Evolutionary conservation across 2,113 vertebrate genomes (phyloP).

Genomic region (Litocranius walleri): DNA sequence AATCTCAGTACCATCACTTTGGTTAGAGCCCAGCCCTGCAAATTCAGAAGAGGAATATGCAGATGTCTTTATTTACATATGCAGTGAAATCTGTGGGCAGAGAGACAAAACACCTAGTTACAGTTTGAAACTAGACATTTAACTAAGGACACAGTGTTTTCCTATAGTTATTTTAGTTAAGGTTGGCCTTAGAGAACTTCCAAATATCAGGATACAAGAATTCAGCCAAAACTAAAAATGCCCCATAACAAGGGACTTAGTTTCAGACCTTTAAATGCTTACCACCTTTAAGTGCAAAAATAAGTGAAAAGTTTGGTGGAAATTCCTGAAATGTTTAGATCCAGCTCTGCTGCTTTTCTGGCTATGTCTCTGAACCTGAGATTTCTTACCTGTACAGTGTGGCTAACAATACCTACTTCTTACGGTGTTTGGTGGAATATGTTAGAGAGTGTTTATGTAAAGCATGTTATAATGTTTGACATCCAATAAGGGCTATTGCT

Average conservation of each 20-base stretch:
- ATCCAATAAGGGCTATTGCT: background rate
- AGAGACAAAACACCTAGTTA: conserved; percentile 82
- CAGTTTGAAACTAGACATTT: conserved; percentile 83
- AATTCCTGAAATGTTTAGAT: background rate
- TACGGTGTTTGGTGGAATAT: background rate
- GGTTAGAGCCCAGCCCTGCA: background rate
- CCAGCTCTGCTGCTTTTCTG: background rate
- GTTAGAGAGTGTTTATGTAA: background rate
- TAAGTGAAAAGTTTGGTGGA: background rate
- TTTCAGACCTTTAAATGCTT: background rate
- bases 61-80: conserved; percentile 81
- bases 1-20: background rate
- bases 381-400: background rate
- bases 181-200: background rate
- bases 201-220: background rate
- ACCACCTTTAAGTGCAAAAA: background rate
- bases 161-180: background rate
- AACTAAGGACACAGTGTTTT: conserved; percentile 64
- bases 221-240: background rate
- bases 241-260: background rate
- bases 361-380: background rate
- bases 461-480: background rate
- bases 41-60: conserved; percentile 78
- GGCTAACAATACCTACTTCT: background rate
- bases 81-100: conserved; percentile 80